Conservation (phyloP, 2,888 invertebrate genomes). For the Drosophila mayaguana region DNA sequence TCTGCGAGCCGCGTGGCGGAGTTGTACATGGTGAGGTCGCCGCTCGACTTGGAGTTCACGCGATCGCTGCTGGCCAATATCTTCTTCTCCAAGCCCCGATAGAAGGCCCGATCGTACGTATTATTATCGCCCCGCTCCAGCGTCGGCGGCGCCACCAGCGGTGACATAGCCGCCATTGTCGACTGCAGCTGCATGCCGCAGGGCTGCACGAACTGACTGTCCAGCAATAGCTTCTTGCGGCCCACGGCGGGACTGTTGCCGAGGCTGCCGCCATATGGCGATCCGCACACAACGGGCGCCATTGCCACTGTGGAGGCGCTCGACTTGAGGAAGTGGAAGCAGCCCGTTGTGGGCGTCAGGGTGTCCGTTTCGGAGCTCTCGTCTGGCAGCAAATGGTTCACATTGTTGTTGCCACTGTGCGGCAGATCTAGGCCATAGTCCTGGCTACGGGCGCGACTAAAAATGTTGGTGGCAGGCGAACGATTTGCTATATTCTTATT, state of each 20-base stretch:
- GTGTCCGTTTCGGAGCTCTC: slow-evolving; percentile 76
- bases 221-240: slow-evolving; percentile 84
- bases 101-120: slow-evolving; percentile 84
- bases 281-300: slow-evolving; percentile 9
- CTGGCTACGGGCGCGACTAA: slow-evolving; percentile 77
- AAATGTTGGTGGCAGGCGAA: slow-evolving; percentile 36
- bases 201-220: slow-evolving; percentile 71
- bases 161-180: background rate
- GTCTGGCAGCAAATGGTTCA: slow-evolving; percentile 38
- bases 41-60: slow-evolving; percentile 84
- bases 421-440: slow-evolving; percentile 82
- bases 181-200: background rate
- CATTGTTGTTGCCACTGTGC: slow-evolving; percentile 21
- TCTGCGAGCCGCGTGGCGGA: slow-evolving; percentile 71
- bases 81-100: slow-evolving; percentile 79
- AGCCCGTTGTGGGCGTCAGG: slow-evolving; percentile 74
- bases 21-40: slow-evolving; percentile 84
- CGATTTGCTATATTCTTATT: slow-evolving; percentile 30
- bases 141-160: slow-evolving; percentile 17
- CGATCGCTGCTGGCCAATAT: slow-evolving; percentile 82
- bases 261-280: slow-evolving; percentile 69
- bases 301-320: slow-evolving; percentile 14
- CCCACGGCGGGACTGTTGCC: slow-evolving; percentile 81
- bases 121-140: slow-evolving; percentile 72
- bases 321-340: slow-evolving; percentile 80